Conservation (phyloP, 2,797 vertebrate species). For the Limnodromus scolopaceus region DNA sequence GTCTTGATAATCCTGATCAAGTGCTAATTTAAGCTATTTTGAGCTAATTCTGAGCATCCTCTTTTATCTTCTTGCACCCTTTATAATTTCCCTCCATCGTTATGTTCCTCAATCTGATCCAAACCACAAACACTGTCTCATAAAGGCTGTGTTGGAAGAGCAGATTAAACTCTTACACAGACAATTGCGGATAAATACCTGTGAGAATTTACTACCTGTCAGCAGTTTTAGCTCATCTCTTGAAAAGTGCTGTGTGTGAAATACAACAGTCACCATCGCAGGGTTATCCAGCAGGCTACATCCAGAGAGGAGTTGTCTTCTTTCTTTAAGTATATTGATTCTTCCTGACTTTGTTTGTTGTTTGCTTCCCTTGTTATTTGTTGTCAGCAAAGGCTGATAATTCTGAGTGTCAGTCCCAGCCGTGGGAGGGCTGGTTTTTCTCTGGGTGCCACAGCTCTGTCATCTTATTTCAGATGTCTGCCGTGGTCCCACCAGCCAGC, state of each 20-base stretch:
- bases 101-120: not conserved
- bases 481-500: rapidly evolving
- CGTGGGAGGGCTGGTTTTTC: not conserved
- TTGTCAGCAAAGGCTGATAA: not conserved
- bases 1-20: not conserved
- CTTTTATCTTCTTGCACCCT: not conserved
- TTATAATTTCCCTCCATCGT: not conserved
- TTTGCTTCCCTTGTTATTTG: not conserved
- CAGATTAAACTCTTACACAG: not conserved
- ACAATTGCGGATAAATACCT: not conserved
- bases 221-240: not conserved
- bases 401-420: not conserved
- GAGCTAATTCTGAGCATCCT: not conserved
- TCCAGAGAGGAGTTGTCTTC: not conserved
- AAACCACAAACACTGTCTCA: not conserved
- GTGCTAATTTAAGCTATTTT: not conserved
- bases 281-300: not conserved
- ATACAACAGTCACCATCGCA: rapidly evolving
- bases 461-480: not conserved
- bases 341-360: not conserved
- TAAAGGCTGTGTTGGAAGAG: not conserved
- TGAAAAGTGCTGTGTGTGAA: not conserved
- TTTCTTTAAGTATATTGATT: not conserved
- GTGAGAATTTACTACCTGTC: not conserved
- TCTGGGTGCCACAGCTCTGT: not conserved